Evolutionary conservation across 1,140 invertebrate species (phyloP), one percentile per base, ranked within the genome.

Genomic region (Gonioctena quinquepunctata): DNA sequence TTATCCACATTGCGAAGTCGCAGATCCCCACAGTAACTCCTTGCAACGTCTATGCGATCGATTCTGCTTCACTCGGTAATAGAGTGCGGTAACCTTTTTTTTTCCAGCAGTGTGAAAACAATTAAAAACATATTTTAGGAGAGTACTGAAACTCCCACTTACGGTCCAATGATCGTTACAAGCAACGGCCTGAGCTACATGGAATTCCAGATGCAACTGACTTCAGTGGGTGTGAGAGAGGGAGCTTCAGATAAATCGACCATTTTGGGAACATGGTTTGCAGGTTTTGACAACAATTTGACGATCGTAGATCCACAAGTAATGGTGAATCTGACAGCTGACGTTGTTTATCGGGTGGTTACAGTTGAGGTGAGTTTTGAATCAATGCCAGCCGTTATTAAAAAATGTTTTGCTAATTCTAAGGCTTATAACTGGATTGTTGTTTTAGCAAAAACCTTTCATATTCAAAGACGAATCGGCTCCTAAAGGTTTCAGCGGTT

Each of bases 371-470:
- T 79, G 66, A 73, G 33, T 18, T 42, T 27, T 6, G n/a, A 42
- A 42, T 7, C n/a, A 6, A 42, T n/a, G 6, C 33, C 6, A 42
- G 33, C 6, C n/a, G n/a, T n/a, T n/a, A n/a, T n/a, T n/a, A n/a
- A n/a, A n/a, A n/a, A n/a, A n/a, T n/a, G n/a, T n/a, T n/a, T n/a
- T n/a, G n/a, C n/a, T n/a, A n/a, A n/a, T n/a, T n/a, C n/a, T n/a
- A n/a, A n/a, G n/a, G n/a, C n/a, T n/a, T n/a, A n/a, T n/a, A n/a
- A n/a, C n/a, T n/a, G n/a, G n/a, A n/a, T n/a, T n/a, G n/a, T 18
- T 59, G 67, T 73, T 69, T 65, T 79, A 94, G 92, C 92, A 95
- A 89, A 87, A 92, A 22, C 96, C 96, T 0, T 97, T 97, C 77
- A 90, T 97, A n/a, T 92, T 93, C 82, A 88, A 83, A 75, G 90